Base-by-base conservation (phyloP, 2,888 invertebrate species). In the Agapostemon virescens region DNA sequence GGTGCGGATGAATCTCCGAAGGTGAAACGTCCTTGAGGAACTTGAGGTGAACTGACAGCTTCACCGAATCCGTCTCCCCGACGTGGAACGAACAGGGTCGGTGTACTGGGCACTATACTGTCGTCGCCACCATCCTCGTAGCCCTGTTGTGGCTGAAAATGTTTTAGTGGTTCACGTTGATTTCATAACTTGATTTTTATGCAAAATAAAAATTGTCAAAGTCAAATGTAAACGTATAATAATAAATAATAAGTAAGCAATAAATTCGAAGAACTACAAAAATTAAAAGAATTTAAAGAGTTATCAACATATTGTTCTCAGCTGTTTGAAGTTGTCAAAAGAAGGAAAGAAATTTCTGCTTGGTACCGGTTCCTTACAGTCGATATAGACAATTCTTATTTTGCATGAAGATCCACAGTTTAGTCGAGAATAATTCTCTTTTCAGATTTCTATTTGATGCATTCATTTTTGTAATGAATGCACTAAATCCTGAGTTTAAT, bases 11-110 rank as follows among this genome's bases (percentile, higher is more conserved):
- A 93, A 86, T 95, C 96, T 76, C 94, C 94, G 89, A 95, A 96
- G 26, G 94, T 95, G 89, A 96, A 96, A 85, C 95, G 93, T 0
- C 95, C 94, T 88, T 93, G 93, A 5, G 95, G 95, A 40, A 96
- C 95, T 93, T 96, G 95, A 7, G 98, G 98, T 0, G 98, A 98
- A 91, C 98, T 98, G 52, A 98, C 97, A 64, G 98, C 98, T 92
- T 98, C 97, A 55, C 97, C 97, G 93, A 97, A 97, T 73, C 97
- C 97, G 92, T 98, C 98, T 81, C 95, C 95, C 81, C 97, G 94
- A 79, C 97, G 93, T 5, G 97, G 97, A 64, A 97, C 96, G 90
- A 96, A 97, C 38, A 98, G 93, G 5, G 98, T 97, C 26, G 98
- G 97, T 17, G 98, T 98, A 77, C 97, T 97, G 23, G 98, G 98